A percentile compares a stretch with the other conserved stretches of the same genome.
Evolutionary conservation across 1,140 invertebrate species (phyloP).

Genomic region (Magallana gigas): DNA sequence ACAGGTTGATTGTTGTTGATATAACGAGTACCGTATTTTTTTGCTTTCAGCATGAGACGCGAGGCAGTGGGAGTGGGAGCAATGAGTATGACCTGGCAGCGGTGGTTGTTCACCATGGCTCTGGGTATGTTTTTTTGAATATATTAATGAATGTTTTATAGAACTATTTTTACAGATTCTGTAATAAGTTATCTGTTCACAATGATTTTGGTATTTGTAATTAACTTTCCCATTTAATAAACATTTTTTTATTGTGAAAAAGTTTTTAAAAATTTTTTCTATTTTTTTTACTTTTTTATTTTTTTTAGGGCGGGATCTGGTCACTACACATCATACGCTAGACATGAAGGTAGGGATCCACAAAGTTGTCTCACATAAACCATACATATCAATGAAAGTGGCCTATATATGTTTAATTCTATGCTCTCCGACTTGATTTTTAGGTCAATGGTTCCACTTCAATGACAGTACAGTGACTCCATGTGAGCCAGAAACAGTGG

Average conservation of each 20-base stretch:
- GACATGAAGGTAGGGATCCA: conserved; percentile 83
- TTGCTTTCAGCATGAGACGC: conserved; percentile 82
- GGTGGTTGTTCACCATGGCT: conserved; percentile 92
- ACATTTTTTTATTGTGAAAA: background rate
- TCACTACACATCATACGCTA: conserved; percentile 92
- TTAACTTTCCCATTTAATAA: too few relatives aligned
- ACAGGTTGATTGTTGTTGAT: background rate
- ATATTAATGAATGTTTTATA: background rate
- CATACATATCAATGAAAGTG: too few relatives aligned
- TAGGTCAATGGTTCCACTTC: conserved; percentile 91
- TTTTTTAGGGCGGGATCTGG: conserved; percentile 87
- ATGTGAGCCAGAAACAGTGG: conserved; percentile 85
- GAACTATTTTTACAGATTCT: too few relatives aligned
- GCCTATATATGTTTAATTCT: too few relatives aligned
- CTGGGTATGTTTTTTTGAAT: conserved; percentile 82
- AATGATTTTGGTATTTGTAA: too few relatives aligned
- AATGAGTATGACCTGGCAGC: conserved; percentile 89
- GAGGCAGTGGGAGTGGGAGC: conserved; percentile 82
- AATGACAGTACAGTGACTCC: conserved; percentile 92
- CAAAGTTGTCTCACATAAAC: too few relatives aligned
- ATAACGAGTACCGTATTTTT: background rate
- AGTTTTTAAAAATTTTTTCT: background rate
- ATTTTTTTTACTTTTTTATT: background rate
- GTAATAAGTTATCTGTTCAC: too few relatives aligned
- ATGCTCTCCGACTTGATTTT: conserved; percentile 9